phyloP scores from a whole-genome alignment of 2,888 invertebrate species.

The Sarcophaga variegata region DNA sequence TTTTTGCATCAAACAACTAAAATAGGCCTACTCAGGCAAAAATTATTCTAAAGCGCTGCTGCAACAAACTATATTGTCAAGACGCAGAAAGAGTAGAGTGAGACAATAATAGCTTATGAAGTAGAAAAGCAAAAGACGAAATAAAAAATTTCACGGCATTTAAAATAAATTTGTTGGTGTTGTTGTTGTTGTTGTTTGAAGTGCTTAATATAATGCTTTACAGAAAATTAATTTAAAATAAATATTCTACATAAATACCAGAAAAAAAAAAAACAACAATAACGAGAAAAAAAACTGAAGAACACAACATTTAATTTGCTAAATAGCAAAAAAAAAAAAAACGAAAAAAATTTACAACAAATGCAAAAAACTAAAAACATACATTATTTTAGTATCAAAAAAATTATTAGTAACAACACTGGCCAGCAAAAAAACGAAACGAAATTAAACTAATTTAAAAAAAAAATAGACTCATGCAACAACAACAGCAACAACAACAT shows the following conservation, averaged over 20 bases:
- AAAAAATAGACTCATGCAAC: slow-evolving; percentile 10
- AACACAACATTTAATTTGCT: slow-evolving; percentile 79
- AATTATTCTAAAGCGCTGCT: slow-evolving; percentile 66
- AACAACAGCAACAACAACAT: slow-evolving; percentile 39
- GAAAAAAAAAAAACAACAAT: slow-evolving; percentile 33
- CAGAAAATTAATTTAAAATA: slow-evolving; percentile 63
- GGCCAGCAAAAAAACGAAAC: slow-evolving; percentile 67
- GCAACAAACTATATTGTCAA: slow-evolving; percentile 65
- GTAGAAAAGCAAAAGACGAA: neutral
- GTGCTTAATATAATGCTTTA: slow-evolving; percentile 70
- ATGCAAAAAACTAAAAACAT: slow-evolving; percentile 27
- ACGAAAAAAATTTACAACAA: slow-evolving; percentile 47
- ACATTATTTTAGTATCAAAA: slow-evolving; percentile 38
- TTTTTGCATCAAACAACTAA: slow-evolving; percentile 60
- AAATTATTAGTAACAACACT: neutral
- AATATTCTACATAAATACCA: slow-evolving; percentile 1
- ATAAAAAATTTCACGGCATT: slow-evolving; percentile 67
- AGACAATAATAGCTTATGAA: slow-evolving; percentile 37
- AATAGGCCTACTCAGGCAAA: slow-evolving; percentile 72
- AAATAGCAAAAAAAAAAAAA: slow-evolving; percentile 74
- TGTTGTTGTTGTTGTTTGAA: slow-evolving; percentile 48
- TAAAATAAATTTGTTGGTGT: slow-evolving; percentile 49
- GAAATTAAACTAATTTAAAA: slow-evolving; percentile 66
- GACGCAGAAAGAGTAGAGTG: neutral
- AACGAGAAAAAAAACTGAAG: slow-evolving; percentile 53